Percentiles rank a stretch among this genome's conserved stretches.
These are phyloP conservation scores for Lichenostomus cassidix DNA, from an alignment of 2,113 vertebrate genomes.

Conservation along the genomic window DNA sequence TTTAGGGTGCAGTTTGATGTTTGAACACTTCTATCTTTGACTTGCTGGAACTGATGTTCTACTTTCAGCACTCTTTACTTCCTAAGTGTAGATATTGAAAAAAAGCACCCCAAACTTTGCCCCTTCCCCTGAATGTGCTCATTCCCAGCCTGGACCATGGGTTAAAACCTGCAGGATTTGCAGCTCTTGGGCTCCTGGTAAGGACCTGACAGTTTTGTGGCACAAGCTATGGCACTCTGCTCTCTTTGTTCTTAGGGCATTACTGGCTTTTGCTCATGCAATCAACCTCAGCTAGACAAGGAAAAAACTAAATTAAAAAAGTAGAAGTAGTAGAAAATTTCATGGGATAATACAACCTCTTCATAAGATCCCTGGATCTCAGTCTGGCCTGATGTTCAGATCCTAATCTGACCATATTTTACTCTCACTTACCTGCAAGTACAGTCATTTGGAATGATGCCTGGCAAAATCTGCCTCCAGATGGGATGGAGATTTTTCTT, in stretches of 20 bases:
- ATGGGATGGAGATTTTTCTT: background rate
- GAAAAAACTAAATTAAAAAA: background rate
- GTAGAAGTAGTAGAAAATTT: background rate
- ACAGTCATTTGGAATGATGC: background rate
- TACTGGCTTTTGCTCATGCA: background rate
- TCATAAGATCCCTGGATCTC: background rate
- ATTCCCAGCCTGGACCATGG: background rate
- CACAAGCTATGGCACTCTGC: background rate
- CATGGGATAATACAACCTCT: background rate
- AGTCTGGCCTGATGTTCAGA: background rate
- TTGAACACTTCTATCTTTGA: background rate
- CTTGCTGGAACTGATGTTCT: background rate
- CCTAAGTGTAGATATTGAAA: background rate
- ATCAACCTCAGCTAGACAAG: background rate
- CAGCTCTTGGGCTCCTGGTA: background rate
- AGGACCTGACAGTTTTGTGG: conserved; percentile 8
- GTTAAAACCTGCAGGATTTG: background rate
- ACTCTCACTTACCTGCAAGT: background rate
- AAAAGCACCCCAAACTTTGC: background rate
- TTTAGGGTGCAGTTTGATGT: background rate
- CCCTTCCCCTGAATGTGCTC: background rate
- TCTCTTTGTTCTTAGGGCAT: background rate
- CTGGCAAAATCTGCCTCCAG: background rate
- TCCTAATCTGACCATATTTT: background rate
- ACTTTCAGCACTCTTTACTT: background rate